Evolutionary conservation across 1,140 invertebrate species (phyloP), one percentile per base, ranked within the genome.

Genomic region (Archivesica marissinica): DNA sequence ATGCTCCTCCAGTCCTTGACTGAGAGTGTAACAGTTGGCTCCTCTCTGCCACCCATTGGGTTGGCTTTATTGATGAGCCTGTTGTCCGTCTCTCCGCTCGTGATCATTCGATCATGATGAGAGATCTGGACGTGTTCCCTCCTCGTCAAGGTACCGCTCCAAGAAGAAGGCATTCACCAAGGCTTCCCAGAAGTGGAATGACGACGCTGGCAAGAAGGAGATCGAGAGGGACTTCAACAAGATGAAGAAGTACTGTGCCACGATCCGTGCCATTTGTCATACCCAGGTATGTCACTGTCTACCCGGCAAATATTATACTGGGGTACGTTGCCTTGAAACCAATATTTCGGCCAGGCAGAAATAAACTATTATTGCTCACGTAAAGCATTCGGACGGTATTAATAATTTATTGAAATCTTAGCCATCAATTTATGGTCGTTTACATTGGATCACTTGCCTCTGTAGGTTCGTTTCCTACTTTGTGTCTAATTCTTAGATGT

Each of bases 111-210:
- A 20, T 66, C 86, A 85, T 92, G 91, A 92, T 92, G 92, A 92
- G 89, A 84, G 75, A 76, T 66, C 66, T 28, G 75, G 70, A 35
- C 61, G 76, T 87, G 72, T 61, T 76, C 33, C 59, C 79, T 56
- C 74, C 83, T 28, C 39, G 47, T 87, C 92, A 88, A 99, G 99
- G 99, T 99, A 99, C 95, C 98, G 98, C 95, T 99, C 97, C 93
- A 99, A 99, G 96, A 99, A 99, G 98, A 99, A 99, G 97, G 99
- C 99, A 89, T 99, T 99, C 94, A 98, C 98, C 84, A 99, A 99
- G 94, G 96, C 97, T 78, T 97, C 97, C 92, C 99, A 99, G 95
- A 99, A 99, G 94, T 99, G 99, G 99, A 96, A 97, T 91, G 99
- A 99, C 96, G 96, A 98, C 89, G 95, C 97, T 85, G 99, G 99